A percentile compares a stretch with the other conserved stretches of the same genome.
Conservation (phyloP, 2,888 invertebrate genomes). For the Caenorhabditis auriculariae region DNA sequence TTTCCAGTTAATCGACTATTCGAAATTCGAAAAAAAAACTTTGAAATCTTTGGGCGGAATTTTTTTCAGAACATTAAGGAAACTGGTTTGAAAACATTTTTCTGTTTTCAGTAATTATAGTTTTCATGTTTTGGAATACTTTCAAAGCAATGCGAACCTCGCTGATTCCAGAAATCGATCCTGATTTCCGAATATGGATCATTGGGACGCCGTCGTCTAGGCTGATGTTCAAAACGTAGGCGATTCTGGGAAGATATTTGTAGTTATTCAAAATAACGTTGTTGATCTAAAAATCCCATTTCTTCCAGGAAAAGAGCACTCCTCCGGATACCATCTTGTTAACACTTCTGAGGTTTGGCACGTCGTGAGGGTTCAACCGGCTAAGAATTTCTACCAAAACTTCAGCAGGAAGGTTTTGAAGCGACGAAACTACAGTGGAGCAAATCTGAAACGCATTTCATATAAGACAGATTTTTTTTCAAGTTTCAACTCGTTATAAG, state of each 20-base stretch:
- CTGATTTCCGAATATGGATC: slow-evolving; percentile 20
- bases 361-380: slow-evolving; percentile 11
- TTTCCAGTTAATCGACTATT: too few relatives aligned
- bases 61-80: too few relatives aligned
- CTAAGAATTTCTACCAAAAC: slow-evolving; percentile 14
- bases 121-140: too few relatives aligned
- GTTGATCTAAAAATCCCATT: slow-evolving; percentile 18
- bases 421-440: too few relatives aligned
- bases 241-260: slow-evolving; percentile 17
- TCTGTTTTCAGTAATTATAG: too few relatives aligned
- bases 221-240: slow-evolving; percentile 17
- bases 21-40: too few relatives aligned
- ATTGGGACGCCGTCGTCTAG: slow-evolving; percentile 10
- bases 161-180: slow-evolving; percentile 16
- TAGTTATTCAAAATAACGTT: slow-evolving; percentile 19
- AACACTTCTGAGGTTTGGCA: slow-evolving; percentile 16
- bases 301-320: neutral
- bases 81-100: too few relatives aligned
- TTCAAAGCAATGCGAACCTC: too few relatives aligned
- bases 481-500: too few relatives aligned
- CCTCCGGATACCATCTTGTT: slow-evolving; percentile 6
- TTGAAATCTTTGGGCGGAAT: too few relatives aligned
- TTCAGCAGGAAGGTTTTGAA: slow-evolving; percentile 16
- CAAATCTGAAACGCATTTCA: too few relatives aligned
- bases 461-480: too few relatives aligned